Evolutionary conservation across 1,140 invertebrate species (phyloP), one percentile per base, ranked within the genome.

Genomic region (Rhyzopertha dominica): DNA sequence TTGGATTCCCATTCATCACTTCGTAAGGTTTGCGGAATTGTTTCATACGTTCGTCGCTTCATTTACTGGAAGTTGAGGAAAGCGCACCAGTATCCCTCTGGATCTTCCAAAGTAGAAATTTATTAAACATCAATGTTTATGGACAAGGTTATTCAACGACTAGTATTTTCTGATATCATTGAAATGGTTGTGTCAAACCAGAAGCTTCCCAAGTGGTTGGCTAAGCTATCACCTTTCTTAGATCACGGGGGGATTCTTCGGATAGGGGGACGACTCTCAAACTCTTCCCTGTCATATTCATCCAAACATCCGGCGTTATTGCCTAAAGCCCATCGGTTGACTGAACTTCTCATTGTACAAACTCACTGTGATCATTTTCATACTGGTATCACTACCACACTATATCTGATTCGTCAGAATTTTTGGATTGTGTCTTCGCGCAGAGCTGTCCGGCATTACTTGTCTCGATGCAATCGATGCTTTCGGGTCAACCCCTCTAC

Each of bases 371-470:
- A 30, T 25, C 16, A 36, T 26, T 16, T 63, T 3, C 61, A 65
- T 30, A 13, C 65, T 2, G 61, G 66, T 43, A 5, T 58, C 0
- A 56, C 54, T 0, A 42, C 23, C 2, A 34, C 51, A 44, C 20
- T 63, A 4, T 41, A 49, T 14, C 46, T 36, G 1, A 9, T 47
- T 8, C 5, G 13, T 18, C 28, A 39, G 34, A n/a, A 39, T 4
- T 19, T 40, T 30, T 47, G 35, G 44, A 43, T 48, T 14, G 18
- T 43, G 12, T 26, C 30, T 12, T 5, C 41, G 1, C n/a, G 24
- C 2, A 4, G 47, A 23, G 32, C 17, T 10, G 23, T 43, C 4
- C 7, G n/a, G n/a, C 24, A 12, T 3, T 10, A 24, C 1, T 17
- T 47, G 2, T 47, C 37, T 14, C 3, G 26, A 25, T 37, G 40